Evolutionary conservation across 2,113 vertebrate species (phyloP), one percentile per base, ranked within the genome.

Genomic region (Callipepla californica): DNA sequence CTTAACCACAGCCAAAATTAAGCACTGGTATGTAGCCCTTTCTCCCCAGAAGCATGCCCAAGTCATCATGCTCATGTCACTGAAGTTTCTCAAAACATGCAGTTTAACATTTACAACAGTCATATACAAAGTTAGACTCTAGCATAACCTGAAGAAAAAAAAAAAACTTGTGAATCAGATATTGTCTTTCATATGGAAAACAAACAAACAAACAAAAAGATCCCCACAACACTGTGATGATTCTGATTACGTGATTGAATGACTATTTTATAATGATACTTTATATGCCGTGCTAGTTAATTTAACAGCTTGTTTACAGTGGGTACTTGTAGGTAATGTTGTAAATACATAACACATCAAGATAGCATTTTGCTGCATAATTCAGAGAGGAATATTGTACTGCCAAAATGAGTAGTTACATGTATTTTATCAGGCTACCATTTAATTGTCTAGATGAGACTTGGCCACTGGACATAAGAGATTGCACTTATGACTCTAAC

Each of bases 251-350:
- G 53, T 68, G 69, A 96, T 23, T 96, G 82, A 96, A 62, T 89
- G 78, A 95, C 89, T 85, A 95, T 80, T 92, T 91, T 66, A 68
- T 89, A 96, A 96, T 81, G 63, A 77, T 77, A 73, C 38, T 93
- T 96, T 8, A 76, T 72, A 59, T 80, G 26, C 68, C 47, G 48
- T 61, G 62, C 76, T 76, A 89, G 77, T 89, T 95, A 94, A 91
- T 95, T 81, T 94, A 89, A 91, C 20, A 92, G 69, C 42, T 95
- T 95, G 48, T 94, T 97, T 96, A 93, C 90, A 89, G 89, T 63
- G 83, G 84, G 51, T 59, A 77, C 85, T 93, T 95, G 94, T 34
- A 84, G 59, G 87, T 93, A 96, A 94, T 79, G 76, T 77, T 78
- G 77, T 82, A 89, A 94, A 91, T 85, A 88, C 48, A 95, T 91